These are phyloP conservation scores for Clitarchus hookeri DNA, from an alignment of 2,888 invertebrate genomes.

Conservation along the genomic window DNA sequence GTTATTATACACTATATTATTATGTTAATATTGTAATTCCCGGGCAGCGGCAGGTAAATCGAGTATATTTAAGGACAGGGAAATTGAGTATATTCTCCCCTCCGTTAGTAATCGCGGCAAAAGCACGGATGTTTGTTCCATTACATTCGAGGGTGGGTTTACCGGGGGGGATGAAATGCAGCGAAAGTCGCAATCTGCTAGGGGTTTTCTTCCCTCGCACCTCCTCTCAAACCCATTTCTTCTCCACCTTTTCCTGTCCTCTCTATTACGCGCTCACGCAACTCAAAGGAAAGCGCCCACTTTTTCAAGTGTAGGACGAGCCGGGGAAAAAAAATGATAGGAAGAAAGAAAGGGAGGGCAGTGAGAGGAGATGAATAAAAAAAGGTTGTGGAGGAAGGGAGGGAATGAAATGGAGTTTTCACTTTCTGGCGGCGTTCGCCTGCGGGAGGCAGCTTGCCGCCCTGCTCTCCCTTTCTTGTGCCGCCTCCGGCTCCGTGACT, in stretches of 20 bases:
- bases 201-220: background rate
- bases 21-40: too few relatives aligned
- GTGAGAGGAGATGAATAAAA: slow-evolving; percentile 14
- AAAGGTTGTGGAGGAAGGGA: background rate
- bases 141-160: background rate
- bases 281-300: background rate
- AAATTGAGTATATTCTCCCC: background rate
- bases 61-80: background rate
- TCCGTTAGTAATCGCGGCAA: background rate
- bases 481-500: background rate
- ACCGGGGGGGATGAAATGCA: background rate
- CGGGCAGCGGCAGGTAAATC: background rate
- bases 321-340: background rate
- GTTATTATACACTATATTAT: too few relatives aligned
- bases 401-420: slow-evolving; percentile 8
- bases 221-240: background rate
- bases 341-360: background rate
- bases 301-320: too few relatives aligned
- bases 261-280: background rate
- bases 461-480: background rate
- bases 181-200: background rate
- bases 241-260: background rate
- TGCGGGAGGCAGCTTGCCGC: too few relatives aligned
- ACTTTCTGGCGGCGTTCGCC: background rate
- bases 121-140: background rate